Percentiles rank a stretch among this genome's conserved stretches.
phyloP scores from a whole-genome alignment of 2,797 vertebrate genomes.

The Catharus ustulatus region DNA sequence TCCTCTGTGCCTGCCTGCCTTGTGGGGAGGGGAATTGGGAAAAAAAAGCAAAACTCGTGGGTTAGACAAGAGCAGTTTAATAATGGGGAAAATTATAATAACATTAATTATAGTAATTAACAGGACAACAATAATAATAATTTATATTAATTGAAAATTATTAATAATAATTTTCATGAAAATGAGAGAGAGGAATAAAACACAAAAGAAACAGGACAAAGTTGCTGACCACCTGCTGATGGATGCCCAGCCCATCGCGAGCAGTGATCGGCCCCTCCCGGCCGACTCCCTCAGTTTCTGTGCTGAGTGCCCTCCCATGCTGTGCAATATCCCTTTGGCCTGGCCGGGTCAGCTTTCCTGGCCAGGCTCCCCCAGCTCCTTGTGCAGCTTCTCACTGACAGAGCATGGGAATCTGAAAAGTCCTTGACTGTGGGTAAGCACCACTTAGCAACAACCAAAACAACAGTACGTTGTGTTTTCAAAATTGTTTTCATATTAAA shows the following conservation, averaged over 20 bases:
- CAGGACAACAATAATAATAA: not conserved
- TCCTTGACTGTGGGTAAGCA: not conserved
- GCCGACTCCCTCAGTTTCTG: not conserved
- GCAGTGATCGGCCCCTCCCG: not conserved
- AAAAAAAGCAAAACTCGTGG: not conserved
- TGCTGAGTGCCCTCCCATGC: not conserved
- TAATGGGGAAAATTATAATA: not conserved
- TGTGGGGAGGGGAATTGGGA: not conserved
- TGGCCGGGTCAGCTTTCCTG: not conserved
- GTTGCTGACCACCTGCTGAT: accelerated
- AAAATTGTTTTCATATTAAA: not conserved
- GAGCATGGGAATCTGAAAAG: not conserved
- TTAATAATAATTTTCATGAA: not conserved
- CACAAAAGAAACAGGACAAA: not conserved
- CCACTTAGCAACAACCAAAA: not conserved
- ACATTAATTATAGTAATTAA: too few relatives aligned
- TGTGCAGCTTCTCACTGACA: not conserved
- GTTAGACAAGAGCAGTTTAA: not conserved
- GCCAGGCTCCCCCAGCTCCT: not conserved
- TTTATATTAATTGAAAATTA: not conserved
- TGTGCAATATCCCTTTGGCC: not conserved
- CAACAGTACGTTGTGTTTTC: not conserved
- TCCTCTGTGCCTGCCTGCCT: not conserved
- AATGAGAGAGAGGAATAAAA: not conserved
- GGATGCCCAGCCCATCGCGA: accelerated